These are phyloP conservation scores for Siderastrea radians DNA, from an alignment of 92 coral and sea anemone species.

Conservation along the genomic window DNA sequence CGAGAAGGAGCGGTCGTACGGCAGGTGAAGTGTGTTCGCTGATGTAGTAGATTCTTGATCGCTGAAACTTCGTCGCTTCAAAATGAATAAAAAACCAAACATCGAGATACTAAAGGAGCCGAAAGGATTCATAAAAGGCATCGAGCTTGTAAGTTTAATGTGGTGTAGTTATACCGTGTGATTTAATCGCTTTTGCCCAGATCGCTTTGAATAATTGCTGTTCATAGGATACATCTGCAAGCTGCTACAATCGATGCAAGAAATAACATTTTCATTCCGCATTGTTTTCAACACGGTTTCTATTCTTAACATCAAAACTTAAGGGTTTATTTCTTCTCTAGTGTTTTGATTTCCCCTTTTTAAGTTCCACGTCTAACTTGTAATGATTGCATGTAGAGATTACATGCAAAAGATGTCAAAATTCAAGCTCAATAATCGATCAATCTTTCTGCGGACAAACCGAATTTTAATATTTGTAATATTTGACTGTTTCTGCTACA, in stretches of 20 bases:
- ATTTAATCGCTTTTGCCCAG: neutral
- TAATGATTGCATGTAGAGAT: too few relatives aligned
- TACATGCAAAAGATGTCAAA: too few relatives aligned
- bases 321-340: too few relatives aligned
- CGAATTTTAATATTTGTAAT: neutral
- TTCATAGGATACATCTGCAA: neutral
- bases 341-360: too few relatives aligned
- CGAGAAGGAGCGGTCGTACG: constrained; percentile 14
- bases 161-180: neutral
- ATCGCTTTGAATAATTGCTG: neutral
- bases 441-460: too few relatives aligned
- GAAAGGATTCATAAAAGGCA: constrained; percentile 92
- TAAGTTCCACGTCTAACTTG: too few relatives aligned
- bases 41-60: neutral
- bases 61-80: neutral
- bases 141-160: constrained; percentile 87
- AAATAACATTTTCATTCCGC: too few relatives aligned
- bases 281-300: too few relatives aligned
- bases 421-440: too few relatives aligned
- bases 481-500: neutral
- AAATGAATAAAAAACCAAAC: constrained; percentile 76
- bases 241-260: neutral
- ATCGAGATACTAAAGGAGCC: constrained; percentile 93
- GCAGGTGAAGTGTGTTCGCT: neutral
- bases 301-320: too few relatives aligned